Base-by-base conservation (phyloP, 2,113 vertebrate species). In the Chionis minor region DNA sequence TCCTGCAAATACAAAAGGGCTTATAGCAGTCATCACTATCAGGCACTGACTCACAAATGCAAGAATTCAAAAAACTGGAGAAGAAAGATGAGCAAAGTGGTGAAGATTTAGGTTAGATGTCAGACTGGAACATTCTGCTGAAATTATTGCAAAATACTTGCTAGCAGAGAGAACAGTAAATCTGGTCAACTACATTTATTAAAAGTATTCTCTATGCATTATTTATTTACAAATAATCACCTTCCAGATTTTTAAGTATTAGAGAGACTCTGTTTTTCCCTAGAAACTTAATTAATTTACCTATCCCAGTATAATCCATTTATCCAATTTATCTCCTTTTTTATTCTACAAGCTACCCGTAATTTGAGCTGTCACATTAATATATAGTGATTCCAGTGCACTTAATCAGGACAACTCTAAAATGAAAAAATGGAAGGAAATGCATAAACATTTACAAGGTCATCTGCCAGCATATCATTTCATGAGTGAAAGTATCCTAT, bases 141-240 rank as follows among this genome's bases (percentile, higher is more conserved):
- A 97, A 98, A 98, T 97, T 96, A 94, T 54, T 97, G 94, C 94
- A 95, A 96, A 97, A 97, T 94, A 95, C 85, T 97, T 95, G 86
- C 96, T 98, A 95, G 96, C 93, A 97, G 89, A 94, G 75, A 93
- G 74, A 97, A 85, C 82, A 94, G 94, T 96, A 97, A 97, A 94
- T 94, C 92, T 94, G 89, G 93, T 61, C 56, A 74, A 91, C 81
- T 90, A 87, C 89, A 95, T 96, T 85, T 95, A 96, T 97, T 97
- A 97, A 94, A 97, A 97, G 86, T 96, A 74, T 95, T 97, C 90
- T 96, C 67, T 92, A 95, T 84, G 91, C 87, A 95, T 97, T 98
- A 97, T 97, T 98, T 97, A 96, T 97, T 98, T 98, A 97, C 96
- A 98, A 97, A 96, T 95, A 93, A 97, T 98, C 95, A 97, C 88